Percentiles rank a stretch among this genome's conserved stretches.
These are phyloP conservation scores for Melanotaenia nigrans DNA, from an alignment of 2,797 vertebrate genomes.

Conservation along the genomic window DNA sequence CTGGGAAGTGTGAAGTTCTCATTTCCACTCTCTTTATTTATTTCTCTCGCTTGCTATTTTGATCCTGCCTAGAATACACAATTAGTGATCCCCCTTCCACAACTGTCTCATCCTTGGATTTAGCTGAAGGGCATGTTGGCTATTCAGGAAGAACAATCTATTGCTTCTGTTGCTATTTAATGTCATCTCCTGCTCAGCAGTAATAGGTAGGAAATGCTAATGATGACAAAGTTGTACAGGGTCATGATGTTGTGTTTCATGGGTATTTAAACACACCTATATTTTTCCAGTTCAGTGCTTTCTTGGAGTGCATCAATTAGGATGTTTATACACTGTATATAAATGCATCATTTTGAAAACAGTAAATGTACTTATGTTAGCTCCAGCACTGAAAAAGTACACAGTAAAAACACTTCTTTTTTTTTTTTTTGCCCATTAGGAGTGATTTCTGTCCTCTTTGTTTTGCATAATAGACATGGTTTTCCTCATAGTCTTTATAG, in stretches of 20 bases:
- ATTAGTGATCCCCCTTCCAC: constrained; percentile 79
- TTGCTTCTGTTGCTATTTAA: constrained; percentile 65
- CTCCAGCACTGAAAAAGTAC: background rate
- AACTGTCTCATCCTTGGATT: constrained; percentile 84
- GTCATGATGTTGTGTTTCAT: constrained; percentile 38
- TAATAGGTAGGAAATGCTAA: constrained; percentile 55
- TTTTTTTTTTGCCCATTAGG: background rate
- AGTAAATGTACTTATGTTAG: background rate
- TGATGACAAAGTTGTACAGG: constrained; percentile 42
- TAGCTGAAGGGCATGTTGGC: constrained; percentile 89
- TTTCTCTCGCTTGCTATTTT: constrained; percentile 89
- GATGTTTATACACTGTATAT: background rate
- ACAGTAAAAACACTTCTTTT: constrained; percentile 9
- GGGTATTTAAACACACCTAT: constrained; percentile 17
- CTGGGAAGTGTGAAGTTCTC: constrained; percentile 88
- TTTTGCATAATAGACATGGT: constrained; percentile 40
- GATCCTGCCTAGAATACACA: constrained; percentile 91
- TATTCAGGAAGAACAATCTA: constrained; percentile 69
- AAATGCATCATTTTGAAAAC: constrained; percentile 2
- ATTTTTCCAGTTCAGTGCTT: constrained; percentile 9
- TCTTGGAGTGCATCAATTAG: constrained; percentile 1
- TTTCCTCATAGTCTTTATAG: constrained; percentile 22
- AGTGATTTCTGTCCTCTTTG: constrained; percentile 6
- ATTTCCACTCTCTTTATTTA: constrained; percentile 91
- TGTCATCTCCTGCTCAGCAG: constrained; percentile 39